phyloP scores from a whole-genome alignment of 2,888 invertebrate species.

The Conistra vaccinii region DNA sequence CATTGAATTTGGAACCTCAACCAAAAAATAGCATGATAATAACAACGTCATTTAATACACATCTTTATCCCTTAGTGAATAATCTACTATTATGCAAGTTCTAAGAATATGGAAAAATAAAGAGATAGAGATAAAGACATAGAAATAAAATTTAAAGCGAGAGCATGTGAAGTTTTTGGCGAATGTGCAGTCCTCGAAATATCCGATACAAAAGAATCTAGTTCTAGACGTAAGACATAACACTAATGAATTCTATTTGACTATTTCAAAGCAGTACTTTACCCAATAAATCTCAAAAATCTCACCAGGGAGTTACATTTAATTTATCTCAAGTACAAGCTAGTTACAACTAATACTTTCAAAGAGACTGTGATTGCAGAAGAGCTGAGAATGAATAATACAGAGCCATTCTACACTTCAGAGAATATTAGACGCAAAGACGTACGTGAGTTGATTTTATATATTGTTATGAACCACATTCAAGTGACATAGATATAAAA shows the following conservation, averaged over 20 bases:
- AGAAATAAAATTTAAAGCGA: background rate
- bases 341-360: constrained; percentile 4
- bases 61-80: background rate
- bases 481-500: constrained; percentile 1
- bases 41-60: background rate
- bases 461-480: constrained; percentile 33
- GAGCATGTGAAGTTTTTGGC: background rate
- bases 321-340: constrained; percentile 10
- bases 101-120: background rate
- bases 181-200: background rate
- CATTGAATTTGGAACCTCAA: background rate
- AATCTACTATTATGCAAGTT: background rate
- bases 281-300: background rate
- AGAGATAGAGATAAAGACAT: background rate
- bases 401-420: background rate
- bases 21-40: background rate
- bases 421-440: background rate
- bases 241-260: background rate
- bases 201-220: background rate
- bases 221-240: background rate
- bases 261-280: background rate
- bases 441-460: constrained; percentile 17
- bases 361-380: constrained; percentile 14
- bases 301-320: background rate
- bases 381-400: constrained; percentile 9